Percentiles rank a stretch among this genome's conserved stretches.
phyloP scores from a whole-genome alignment of 2,888 invertebrate species.

The Conus canariensis region DNA sequence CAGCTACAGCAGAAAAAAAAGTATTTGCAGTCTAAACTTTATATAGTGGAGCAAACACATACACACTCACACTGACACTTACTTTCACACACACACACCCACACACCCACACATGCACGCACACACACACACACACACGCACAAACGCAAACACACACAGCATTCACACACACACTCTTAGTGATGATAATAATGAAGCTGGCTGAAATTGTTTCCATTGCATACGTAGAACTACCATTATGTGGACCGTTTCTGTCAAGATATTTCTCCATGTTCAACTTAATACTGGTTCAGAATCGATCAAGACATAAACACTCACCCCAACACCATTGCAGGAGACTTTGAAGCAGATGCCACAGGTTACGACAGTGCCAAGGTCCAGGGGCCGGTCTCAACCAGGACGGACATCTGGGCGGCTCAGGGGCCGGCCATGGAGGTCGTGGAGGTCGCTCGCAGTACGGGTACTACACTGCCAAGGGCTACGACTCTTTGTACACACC shows the following conservation, averaged over 20 bases:
- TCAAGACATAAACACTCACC: too few species aligned
- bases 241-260: too few species aligned
- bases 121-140: slow-evolving; percentile 4
- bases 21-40: slow-evolving; percentile 55
- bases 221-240: too few species aligned
- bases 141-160: not conserved
- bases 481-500: slow-evolving; percentile 65
- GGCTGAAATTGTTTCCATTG: too few species aligned
- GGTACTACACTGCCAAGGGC: slow-evolving; percentile 59
- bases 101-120: not conserved
- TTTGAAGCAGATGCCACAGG: slow-evolving; percentile 68
- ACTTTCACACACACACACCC: too few species aligned
- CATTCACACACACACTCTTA: not conserved
- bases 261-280: too few species aligned
- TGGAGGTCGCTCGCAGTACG: slow-evolving; percentile 60
- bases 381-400: slow-evolving; percentile 56
- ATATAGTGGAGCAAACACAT: not conserved
- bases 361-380: slow-evolving; percentile 57
- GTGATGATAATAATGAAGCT: too few species aligned
- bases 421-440: slow-evolving; percentile 70
- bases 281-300: too few species aligned
- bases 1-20: not conserved
- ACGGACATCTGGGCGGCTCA: slow-evolving; percentile 54
- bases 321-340: slow-evolving; percentile 55
- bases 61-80: too few species aligned